Base-by-base conservation (phyloP, 2,888 invertebrate genomes). In the Chaetoderma sp. region DNA sequence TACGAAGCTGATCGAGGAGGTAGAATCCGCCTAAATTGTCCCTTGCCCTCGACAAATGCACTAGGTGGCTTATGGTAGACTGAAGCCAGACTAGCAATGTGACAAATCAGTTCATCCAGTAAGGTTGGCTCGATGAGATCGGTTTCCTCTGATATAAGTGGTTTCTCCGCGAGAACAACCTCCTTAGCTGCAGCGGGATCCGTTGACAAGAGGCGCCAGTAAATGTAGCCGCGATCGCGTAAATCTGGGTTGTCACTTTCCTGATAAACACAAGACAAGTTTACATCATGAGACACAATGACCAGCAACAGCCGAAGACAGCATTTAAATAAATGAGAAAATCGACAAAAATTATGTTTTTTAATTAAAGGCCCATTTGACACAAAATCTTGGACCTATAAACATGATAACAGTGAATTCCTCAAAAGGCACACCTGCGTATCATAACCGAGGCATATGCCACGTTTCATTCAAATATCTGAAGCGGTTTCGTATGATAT, bases 101-200 rank as follows among this genome's bases (percentile, higher is more conserved):
- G 98, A 85, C 98, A 98, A 83, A 98, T 98, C 63, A 99, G 90
- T 88, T 99, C 99, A 86, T 99, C 98, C 69, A 99, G 88, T 45
- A 99, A 88, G 0, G 98, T 98, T 0, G 99, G 99, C 86, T 99
- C 99, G 73, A 99, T 88, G 49, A 98, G 89, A 89, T 99, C 99
- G 0, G 98, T 99, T 89, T 99, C 99, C 86, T 99, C 99, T 0
- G 97, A 97, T 84, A 99, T 99, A 60, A 99, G 90, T 0, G 99
- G 99, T 83, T 99, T 99, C 87, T 99, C 99, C 0, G 99, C 98
- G 52, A 99, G 88, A 0, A 99, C 98, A 36, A 99, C 98, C 87
- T 99, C 98, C 86, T 99, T 99, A 25, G 99, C 99, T 0, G 99
- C 99, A 4, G 96, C 98, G 0, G 99, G 99, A 89, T 99, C 99